Evolutionary conservation across 2,113 vertebrate genomes (phyloP).

Genomic region (Oophaga pumilio): DNA sequence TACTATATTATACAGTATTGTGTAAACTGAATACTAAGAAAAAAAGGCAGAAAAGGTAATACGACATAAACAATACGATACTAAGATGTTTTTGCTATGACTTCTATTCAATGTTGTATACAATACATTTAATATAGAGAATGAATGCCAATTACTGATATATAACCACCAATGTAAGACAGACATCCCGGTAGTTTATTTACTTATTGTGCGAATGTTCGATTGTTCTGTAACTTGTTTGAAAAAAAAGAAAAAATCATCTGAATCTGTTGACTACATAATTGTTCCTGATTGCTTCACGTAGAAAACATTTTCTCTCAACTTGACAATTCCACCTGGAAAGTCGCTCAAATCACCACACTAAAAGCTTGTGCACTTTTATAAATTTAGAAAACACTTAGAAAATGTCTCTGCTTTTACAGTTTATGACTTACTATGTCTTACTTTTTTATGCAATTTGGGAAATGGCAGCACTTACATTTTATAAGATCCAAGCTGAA

Average conservation of each 20-base stretch:
- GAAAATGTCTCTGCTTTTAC: neutral
- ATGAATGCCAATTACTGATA: neutral
- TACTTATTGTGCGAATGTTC: neutral
- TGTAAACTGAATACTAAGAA: neutral
- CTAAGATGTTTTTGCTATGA: neutral
- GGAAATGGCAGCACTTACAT: slow-evolving; percentile 12
- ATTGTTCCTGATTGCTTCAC: slow-evolving; percentile 8
- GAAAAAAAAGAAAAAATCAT: neutral
- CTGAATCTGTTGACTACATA: slow-evolving; percentile 17
- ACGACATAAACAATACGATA: neutral
- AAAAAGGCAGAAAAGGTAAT: neutral
- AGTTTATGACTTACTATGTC: neutral
- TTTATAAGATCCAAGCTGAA: neutral
- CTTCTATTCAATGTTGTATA: neutral
- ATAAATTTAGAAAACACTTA: neutral
- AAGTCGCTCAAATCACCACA: neutral
- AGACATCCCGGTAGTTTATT: neutral
- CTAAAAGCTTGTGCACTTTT: neutral
- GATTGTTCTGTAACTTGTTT: neutral
- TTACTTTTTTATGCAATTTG: slow-evolving; percentile 19
- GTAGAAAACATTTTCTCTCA: slow-evolving; percentile 13
- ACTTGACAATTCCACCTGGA: slow-evolving; percentile 2
- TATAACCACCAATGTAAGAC: neutral
- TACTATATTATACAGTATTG: neutral
- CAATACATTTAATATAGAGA: neutral